Percentiles rank a stretch among this genome's conserved stretches.
Conservation (phyloP, 2,797 vertebrate species). For the Petrocephalus schoutedeni region DNA sequence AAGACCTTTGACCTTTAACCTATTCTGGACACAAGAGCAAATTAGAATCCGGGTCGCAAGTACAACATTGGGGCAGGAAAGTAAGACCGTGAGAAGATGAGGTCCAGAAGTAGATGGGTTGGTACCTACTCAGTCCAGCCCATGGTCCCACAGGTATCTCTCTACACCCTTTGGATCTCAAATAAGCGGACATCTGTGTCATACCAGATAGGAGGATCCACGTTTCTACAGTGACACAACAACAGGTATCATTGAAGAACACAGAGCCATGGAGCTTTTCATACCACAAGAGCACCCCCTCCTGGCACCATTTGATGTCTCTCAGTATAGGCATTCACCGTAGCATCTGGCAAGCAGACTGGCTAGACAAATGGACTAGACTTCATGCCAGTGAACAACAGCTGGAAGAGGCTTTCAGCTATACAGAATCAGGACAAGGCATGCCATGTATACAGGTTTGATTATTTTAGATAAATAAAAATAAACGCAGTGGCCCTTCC, state of each 20-base stretch:
- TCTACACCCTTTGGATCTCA: constrained; percentile 73
- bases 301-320: neutral
- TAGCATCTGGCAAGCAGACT: neutral
- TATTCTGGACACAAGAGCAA: neutral
- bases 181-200: constrained; percentile 75
- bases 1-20: neutral
- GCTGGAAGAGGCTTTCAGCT: neutral
- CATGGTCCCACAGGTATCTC: neutral
- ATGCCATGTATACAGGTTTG: neutral
- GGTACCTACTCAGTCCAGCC: neutral
- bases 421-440: neutral
- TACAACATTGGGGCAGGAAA: neutral
- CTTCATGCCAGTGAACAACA: neutral
- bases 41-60: neutral
- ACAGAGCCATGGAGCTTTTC: neutral
- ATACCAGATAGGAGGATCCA: constrained; percentile 75
- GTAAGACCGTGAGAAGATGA: neutral
- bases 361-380: neutral
- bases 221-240: constrained; percentile 54
- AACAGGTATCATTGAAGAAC: neutral
- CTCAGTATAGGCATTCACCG: neutral
- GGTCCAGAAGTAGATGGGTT: neutral
- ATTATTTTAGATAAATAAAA: neutral
- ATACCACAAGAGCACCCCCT: constrained; percentile 6
- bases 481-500: neutral